Base-by-base conservation (phyloP, 2,888 invertebrate species). In the Branchipolynoe longqiensis region DNA sequence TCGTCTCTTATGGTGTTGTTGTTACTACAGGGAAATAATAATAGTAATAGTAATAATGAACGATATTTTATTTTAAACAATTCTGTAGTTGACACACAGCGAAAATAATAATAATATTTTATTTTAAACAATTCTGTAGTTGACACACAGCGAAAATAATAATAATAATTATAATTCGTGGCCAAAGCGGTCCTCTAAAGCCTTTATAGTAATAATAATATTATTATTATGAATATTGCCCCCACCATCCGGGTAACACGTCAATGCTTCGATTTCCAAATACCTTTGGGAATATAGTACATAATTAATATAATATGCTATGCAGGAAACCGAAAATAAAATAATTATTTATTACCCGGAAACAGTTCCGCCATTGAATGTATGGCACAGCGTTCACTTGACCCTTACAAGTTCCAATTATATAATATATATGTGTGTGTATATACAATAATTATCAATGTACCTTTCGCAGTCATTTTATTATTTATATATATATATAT, bases 381-480 rank as follows among this genome's bases (percentile, higher is more conserved):
- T 69, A 69, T 69, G 69, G 69, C 69, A 69, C 38, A 69, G 38
- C 38, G 69, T 33, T 36, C 38, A 33, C 69, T 18, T 69, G 69
- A 69, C 69, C 69, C 18, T 69, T 33, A 36, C 33, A 33, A 69
- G 18, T 69, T 69, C 69, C 69, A 69, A 69, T 69, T 69, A 69
- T 33, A 69, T 69, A 69, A 36, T 36, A 69, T 69, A 69, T 18
- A 69, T 69, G n/a, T n/a, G n/a, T n/a, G n/a, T n/a, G n/a, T n/a
- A 69, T 69, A 69, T 69, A 69, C 69, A 69, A 38, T 69, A 36
- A 69, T 69, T 38, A 18, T 69, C 69, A 69, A 69, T 69, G 38
- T 69, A 69, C 69, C 69, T 38, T 69, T 69, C 69, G 33, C 58
- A 58, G 12, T 62, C 62, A 69, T 69, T 69, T 69, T 38, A 36